Conservation (phyloP, 2,113 vertebrate species). For the Rhadina sibilatrix region DNA sequence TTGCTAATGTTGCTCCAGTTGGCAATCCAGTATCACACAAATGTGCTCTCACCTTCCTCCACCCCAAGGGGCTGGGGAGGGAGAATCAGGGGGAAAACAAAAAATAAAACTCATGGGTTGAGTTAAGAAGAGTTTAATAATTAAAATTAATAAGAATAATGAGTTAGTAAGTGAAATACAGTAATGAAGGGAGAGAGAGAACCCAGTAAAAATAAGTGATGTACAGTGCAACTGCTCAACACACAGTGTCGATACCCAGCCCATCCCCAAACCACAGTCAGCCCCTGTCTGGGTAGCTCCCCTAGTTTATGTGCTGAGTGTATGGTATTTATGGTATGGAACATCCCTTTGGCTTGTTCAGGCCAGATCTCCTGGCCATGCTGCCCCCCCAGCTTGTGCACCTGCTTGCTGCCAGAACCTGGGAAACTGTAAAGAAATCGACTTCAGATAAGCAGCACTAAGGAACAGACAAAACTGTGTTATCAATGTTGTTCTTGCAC, state of each 20-base stretch:
- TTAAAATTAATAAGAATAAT: not conserved
- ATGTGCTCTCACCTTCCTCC: not conserved
- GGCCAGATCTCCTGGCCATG: not conserved
- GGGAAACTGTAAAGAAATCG: not conserved
- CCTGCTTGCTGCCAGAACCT: not conserved
- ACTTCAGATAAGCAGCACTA: fast-evolving
- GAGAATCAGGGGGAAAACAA: not conserved
- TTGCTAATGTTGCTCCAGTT: not conserved
- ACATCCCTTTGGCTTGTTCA: not conserved
- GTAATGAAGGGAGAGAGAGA: not conserved
- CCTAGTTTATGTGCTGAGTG: not conserved
- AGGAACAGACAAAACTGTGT: not conserved
- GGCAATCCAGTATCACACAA: not conserved
- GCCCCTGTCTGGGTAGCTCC: not conserved
- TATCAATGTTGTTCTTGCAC: not conserved
- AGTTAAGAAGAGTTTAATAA: not conserved
- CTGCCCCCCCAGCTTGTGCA: not conserved
- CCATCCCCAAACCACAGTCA: not conserved
- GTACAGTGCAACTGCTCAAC: not conserved
- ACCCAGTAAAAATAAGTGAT: not conserved
- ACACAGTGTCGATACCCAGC: not conserved
- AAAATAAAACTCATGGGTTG: fast-evolving
- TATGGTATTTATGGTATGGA: not conserved
- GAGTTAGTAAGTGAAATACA: not conserved
- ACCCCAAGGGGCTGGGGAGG: not conserved